These are phyloP conservation scores for Anagrus nilaparvatae DNA, from an alignment of 1,140 invertebrate species.

Conservation along the genomic window DNA sequence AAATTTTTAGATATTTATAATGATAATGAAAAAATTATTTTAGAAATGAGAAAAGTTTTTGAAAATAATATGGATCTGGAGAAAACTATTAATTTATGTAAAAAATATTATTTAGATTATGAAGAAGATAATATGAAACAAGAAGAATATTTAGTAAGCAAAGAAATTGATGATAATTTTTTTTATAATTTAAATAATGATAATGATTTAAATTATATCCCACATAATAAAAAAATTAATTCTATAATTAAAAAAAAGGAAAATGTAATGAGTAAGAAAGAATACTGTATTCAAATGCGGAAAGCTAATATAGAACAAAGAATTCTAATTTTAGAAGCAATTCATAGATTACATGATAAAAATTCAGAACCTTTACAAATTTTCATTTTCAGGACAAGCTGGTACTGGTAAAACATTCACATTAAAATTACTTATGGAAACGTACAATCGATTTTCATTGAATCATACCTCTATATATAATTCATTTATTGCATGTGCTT, in stretches of 20 bases:
- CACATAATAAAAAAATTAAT: conserved; percentile 7
- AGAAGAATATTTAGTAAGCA: too few species aligned
- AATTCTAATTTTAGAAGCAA: conserved; percentile 13
- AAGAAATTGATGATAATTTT: neutral
- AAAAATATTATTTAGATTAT: conserved; percentile 5
- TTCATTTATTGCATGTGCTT: conserved; percentile 27
- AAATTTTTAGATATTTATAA: conserved; percentile 23
- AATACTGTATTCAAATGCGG: conserved; percentile 11
- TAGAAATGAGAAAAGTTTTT: conserved; percentile 6
- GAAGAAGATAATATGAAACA: neutral
- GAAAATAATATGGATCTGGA: conserved; percentile 5
- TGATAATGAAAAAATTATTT: conserved; percentile 8
- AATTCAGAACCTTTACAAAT: conserved; percentile 24
- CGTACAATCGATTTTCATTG: conserved; percentile 17
- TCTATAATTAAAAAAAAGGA: conserved; percentile 15
- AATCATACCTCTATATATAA: conserved; percentile 18
- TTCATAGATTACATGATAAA: conserved; percentile 2
- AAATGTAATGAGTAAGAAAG: conserved; percentile 5
- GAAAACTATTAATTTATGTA: conserved; percentile 8
- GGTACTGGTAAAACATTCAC: conserved; percentile 26
- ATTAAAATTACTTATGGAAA: conserved; percentile 24
- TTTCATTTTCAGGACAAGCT: conserved; percentile 26
- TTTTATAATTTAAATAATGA: conserved; percentile 5
- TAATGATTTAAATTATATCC: conserved; percentile 6
- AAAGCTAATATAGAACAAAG: conserved; percentile 26